Base-by-base conservation (phyloP, 2,888 invertebrate genomes). In the Epirrhoe tristata region DNA sequence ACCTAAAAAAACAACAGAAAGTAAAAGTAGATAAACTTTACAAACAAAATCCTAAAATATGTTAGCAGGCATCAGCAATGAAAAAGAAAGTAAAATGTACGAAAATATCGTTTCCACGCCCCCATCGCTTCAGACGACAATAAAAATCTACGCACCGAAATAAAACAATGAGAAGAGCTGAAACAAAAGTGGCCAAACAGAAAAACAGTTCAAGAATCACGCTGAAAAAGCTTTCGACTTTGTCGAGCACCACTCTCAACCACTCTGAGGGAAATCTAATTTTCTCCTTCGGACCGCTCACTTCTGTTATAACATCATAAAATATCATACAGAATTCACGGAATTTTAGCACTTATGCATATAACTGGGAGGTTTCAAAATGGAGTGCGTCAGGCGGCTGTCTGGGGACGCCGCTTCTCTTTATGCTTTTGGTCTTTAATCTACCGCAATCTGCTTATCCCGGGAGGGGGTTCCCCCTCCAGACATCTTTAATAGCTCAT, bases 401-500 rank as follows among this genome's bases (percentile, higher is more conserved):
- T 74, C 75, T 78, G 78, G 85, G 85, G 82, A 79, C 83, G 77
- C 80, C 72, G 73, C 81, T 83, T 79, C 88, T 84, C 87, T 90
- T 88, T 87, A 89, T 87, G 88, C 89, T 87, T 90, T 87, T 87
- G 93, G 91, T 92, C 92, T 92, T 93, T 92, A 92, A 93, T 93
- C 91, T 87, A 90, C 93, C 93, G 90, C 93, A 93, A 93, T 93
- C 92, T 93, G 93, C 91, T 93, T 92, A 91, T 86, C 85, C 86
- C 82, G 86, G 85, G 86, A 89, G 88, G 81, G 81, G 71, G 69
- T 81, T 84, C 87, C 67, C 58, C 63, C 67, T 67, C 63, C 84
- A 89, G 89, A 90, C 91, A 90, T 92, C 91, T 91, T 91, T 93
- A 93, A 93, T 93, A 92, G 93, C 92, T 93, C 92, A 92, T 93